phyloP scores from a whole-genome alignment of 2,797 vertebrate species.

The Phoxinus dragarum region DNA sequence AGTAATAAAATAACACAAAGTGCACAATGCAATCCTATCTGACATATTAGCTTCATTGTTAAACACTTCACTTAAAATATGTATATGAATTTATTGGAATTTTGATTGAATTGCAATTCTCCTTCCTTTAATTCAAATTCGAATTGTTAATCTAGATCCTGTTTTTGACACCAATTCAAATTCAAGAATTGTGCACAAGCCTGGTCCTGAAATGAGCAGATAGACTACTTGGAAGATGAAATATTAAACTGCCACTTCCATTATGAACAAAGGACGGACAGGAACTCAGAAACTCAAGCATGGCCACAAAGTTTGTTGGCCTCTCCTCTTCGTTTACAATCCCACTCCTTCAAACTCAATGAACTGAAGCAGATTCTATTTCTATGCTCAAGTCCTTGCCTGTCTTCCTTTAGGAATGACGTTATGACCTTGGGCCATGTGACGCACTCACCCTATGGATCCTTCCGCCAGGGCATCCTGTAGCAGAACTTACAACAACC shows the following conservation, averaged over 20 bases:
- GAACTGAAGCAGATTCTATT: constrained; percentile 57
- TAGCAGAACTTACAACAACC: constrained; percentile 45
- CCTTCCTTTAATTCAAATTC: too few relatives aligned
- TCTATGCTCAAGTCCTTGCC: constrained; percentile 15
- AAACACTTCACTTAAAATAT: too few relatives aligned
- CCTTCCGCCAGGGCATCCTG: constrained; percentile 70
- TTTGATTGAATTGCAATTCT: too few relatives aligned
- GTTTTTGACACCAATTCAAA: too few relatives aligned
- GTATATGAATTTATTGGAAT: too few relatives aligned
- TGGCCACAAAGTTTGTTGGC: not conserved
- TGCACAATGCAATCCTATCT: too few relatives aligned
- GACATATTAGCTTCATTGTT: too few relatives aligned
- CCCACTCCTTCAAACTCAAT: constrained; percentile 44
- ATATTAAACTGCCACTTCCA: not conserved
- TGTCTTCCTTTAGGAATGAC: constrained; percentile 60
- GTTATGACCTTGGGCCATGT: constrained; percentile 69
- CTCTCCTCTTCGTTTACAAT: not conserved
- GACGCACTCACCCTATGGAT: constrained; percentile 59
- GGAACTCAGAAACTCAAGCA: constrained; percentile 7
- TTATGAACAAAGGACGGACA: constrained; percentile 1
- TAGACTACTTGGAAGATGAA: not conserved
- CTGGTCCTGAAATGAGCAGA: not conserved
- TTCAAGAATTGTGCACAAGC: too few relatives aligned
- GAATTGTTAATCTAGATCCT: too few relatives aligned
- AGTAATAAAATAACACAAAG: too few relatives aligned